Conservation (phyloP, 2,797 vertebrate genomes). For the Pseudomugil gertrudae region DNA sequence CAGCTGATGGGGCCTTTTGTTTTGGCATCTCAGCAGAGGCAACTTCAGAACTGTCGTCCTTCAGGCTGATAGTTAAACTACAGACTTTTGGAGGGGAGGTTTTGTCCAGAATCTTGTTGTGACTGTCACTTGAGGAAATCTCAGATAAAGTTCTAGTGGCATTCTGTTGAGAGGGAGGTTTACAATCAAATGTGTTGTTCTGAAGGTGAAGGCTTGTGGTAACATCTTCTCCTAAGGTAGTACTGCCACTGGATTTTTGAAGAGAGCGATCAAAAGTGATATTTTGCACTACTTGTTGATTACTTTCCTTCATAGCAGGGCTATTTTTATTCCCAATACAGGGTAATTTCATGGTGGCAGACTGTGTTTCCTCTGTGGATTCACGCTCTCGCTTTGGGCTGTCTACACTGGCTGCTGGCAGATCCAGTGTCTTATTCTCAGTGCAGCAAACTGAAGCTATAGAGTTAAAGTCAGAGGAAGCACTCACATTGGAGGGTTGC, state of each 20-base stretch:
- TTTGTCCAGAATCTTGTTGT: constrained; percentile 5
- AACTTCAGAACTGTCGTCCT: constrained; percentile 7
- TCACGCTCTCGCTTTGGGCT: background rate
- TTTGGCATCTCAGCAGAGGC: constrained; percentile 7
- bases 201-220: background rate
- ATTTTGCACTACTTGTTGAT: constrained; percentile 10
- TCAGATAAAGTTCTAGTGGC: constrained; percentile 50
- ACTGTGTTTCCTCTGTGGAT: background rate
- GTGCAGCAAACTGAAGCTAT: background rate
- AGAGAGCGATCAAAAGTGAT: constrained; percentile 41
- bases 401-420: constrained; percentile 14
- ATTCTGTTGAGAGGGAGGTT: constrained; percentile 29
- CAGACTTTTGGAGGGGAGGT: constrained; percentile 3
- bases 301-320: constrained; percentile 11
- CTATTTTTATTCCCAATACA: background rate
- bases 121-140: background rate
- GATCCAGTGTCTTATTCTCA: constrained; percentile 45
- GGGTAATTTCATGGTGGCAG: constrained; percentile 6
- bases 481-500: background rate
- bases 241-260: constrained; percentile 22
- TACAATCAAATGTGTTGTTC: constrained; percentile 49
- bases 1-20: background rate
- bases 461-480: constrained; percentile 11
- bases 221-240: background rate
- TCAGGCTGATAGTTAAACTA: constrained; percentile 16